phyloP scores from a whole-genome alignment of 2,888 invertebrate species.

The Vandiemenella viatica region DNA sequence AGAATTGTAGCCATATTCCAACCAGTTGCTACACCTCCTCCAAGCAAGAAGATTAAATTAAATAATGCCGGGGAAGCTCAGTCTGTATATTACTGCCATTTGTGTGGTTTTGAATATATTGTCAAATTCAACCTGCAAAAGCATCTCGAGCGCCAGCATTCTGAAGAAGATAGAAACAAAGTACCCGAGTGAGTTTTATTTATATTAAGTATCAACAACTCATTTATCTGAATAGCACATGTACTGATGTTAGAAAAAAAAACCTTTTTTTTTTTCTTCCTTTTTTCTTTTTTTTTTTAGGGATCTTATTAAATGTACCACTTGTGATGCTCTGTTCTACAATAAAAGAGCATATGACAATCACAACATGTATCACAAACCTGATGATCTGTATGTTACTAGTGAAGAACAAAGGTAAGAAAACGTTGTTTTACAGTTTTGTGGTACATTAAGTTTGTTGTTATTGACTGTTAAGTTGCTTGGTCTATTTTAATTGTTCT shows the following conservation, averaged over 20 bases:
- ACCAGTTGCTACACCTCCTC: slow-evolving; percentile 34
- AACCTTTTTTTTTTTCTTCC: neutral
- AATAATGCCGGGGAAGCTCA: slow-evolving; percentile 36
- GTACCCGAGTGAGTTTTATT: slow-evolving; percentile 19
- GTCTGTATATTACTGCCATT: slow-evolving; percentile 37
- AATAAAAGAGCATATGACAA: slow-evolving; percentile 46
- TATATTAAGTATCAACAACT: neutral
- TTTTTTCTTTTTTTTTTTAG: slow-evolving; percentile 18
- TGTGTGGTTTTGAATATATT: slow-evolving; percentile 51
- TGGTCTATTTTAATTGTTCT: no score
- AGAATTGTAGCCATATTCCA: slow-evolving; percentile 31
- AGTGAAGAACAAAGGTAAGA: slow-evolving; percentile 35
- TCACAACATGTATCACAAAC: slow-evolving; percentile 44
- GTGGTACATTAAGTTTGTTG: no score
- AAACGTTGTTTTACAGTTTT: neutral
- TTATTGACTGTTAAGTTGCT: no score
- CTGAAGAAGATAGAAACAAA: slow-evolving; percentile 33
- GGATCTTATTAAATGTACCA: slow-evolving; percentile 44
- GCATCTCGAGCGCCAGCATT: slow-evolving; percentile 38
- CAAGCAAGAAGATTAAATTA: slow-evolving; percentile 36
- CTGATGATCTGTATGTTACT: slow-evolving; percentile 43
- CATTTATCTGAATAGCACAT: neutral
- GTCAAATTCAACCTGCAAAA: slow-evolving; percentile 49
- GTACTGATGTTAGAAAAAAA: no score
- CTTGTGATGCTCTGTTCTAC: slow-evolving; percentile 48